These are phyloP conservation scores for Mycalesis mineus DNA, from an alignment of 2,888 invertebrate species.

Conservation along the genomic window DNA sequence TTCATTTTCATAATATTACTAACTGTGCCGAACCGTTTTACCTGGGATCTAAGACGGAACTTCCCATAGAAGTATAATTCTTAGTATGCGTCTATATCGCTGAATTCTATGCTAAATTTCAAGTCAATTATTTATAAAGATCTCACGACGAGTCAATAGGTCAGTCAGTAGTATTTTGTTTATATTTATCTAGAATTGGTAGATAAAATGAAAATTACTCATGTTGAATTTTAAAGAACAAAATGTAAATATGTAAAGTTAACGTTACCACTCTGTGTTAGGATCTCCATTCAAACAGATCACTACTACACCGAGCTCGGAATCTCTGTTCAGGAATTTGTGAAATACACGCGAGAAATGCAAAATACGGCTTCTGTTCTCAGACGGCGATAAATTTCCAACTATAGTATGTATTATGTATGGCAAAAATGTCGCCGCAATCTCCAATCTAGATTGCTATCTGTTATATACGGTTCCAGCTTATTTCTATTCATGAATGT, in stretches of 20 bases:
- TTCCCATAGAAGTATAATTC: no score
- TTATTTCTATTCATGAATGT: constrained; percentile 10
- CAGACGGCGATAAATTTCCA: constrained; percentile 13
- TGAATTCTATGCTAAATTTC: no score
- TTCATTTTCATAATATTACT: no score
- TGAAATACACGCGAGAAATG: constrained; percentile 14
- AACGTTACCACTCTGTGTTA: constrained; percentile 1
- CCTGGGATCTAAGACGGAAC: no score
- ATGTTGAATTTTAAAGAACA: not conserved
- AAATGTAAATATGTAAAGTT: not conserved
- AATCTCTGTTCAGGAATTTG: constrained; percentile 11
- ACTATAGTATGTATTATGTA: constrained; percentile 11
- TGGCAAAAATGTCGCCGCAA: constrained; percentile 14
- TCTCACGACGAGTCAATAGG: no score
- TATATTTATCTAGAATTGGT: no score
- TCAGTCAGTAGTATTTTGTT: no score
- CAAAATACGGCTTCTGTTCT: constrained; percentile 10
- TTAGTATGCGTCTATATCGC: no score
- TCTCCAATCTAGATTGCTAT: constrained; percentile 10
- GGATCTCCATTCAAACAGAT: constrained; percentile 6
- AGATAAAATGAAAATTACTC: no score
- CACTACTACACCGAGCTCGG: constrained; percentile 6
- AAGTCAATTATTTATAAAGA: no score
- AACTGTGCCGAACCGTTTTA: no score
- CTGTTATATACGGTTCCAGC: constrained; percentile 5